Evolutionary conservation across 2,113 vertebrate genomes (phyloP), one percentile per base, ranked within the genome.

Genomic region (Prunella fulvescens): DNA sequence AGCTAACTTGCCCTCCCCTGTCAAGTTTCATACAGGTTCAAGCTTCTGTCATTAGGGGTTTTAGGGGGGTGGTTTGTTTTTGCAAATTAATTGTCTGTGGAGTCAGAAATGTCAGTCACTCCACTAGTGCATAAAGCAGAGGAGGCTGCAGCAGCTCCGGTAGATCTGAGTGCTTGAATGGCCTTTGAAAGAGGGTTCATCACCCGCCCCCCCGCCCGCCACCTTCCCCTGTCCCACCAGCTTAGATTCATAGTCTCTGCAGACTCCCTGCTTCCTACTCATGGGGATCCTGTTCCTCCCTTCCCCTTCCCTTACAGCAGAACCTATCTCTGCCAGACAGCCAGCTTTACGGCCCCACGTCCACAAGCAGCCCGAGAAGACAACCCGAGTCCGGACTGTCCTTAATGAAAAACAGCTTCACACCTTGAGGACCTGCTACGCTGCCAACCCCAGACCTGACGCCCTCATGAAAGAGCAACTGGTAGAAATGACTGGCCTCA

Each of bases 381-480:
- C 99, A 81, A 99, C 99, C 64, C 98, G 99, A 31, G 99, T 99
- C 83, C 97, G 99, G 92, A 99, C 99, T 25, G 99, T 99, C 92
- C 98, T 99, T 39, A 99, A 99, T 85, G 99, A 99, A 97, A 99
- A 99, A 95, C 99, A 99, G 97, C 98, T 99, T 91, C 99, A 99
- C 98, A 99, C 99, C 57, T 97, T 99, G 98, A 98, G 99, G 97
- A 99, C 99, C 88, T 99, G 99, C 97, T 99, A 99, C 64, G 99
- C 99, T 50, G 99, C 99, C 95, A 99, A 99, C 97, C 99, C 99
- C 65, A 96, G 99, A 96, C 99, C 99, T 4, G 99, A 99, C 23
- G 99, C 99, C 6, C 99, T 99, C n/a, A 99, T 99, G 99, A 99
- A 99, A 97, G 99, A 99, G 97, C 99, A 99, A 87, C 98, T 99